These are phyloP conservation scores for Pseudoips prasinana DNA, from an alignment of 2,888 invertebrate genomes.

Conservation along the genomic window DNA sequence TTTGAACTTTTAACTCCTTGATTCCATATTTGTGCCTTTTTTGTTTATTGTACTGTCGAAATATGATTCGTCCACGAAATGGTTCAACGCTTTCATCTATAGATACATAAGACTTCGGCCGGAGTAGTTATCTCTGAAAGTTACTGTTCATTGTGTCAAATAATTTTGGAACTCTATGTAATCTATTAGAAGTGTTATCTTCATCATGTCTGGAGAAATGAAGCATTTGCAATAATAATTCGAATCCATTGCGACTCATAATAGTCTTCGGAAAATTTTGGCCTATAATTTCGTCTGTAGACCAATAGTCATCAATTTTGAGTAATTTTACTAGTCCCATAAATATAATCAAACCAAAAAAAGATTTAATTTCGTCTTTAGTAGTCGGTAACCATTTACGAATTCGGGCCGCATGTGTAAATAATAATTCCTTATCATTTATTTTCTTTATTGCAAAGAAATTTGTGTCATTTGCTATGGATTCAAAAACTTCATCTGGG, in stretches of 20 bases:
- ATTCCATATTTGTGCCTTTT: constrained; percentile 9
- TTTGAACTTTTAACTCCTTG: no score
- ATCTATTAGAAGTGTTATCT: background rate
- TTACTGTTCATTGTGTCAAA: constrained; percentile 1
- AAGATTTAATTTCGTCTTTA: constrained; percentile 1
- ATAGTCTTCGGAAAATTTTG: constrained; percentile 5
- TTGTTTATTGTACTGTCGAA: constrained; percentile 13
- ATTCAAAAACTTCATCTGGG: constrained; percentile 1
- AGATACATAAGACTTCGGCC: constrained; percentile 6
- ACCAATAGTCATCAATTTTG: constrained; percentile 1
- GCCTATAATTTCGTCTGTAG: constrained; percentile 1
- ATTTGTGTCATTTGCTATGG: constrained; percentile 1
- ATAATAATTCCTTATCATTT: background rate
- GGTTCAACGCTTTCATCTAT: constrained; percentile 10
- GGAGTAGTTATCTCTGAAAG: constrained; percentile 1
- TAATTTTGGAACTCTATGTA: constrained; percentile 1
- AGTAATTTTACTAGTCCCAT: constrained; percentile 4
- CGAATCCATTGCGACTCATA: constrained; percentile 32
- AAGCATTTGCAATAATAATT: constrained; percentile 4
- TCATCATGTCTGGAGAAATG: constrained; percentile 3
- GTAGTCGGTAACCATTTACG: constrained; percentile 4
- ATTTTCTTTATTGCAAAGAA: constrained; percentile 1
- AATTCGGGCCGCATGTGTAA: constrained; percentile 1
- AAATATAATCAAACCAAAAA: constrained; percentile 4
- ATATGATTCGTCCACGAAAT: constrained; percentile 11